These are phyloP conservation scores for Ostrea denselamellosa DNA, from an alignment of 1,140 invertebrate species.

Conservation along the genomic window DNA sequence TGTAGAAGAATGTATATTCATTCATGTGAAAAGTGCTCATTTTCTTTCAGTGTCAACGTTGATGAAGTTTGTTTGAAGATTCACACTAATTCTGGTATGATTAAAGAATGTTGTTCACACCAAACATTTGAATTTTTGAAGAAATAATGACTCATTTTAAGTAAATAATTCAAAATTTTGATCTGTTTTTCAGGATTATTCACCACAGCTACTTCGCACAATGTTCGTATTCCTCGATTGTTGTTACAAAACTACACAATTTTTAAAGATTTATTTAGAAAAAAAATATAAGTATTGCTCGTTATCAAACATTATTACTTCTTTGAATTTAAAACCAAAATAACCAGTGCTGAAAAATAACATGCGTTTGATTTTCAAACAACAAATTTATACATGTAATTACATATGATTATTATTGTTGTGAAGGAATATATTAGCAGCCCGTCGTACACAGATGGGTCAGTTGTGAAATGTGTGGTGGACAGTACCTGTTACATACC, in stretches of 20 bases:
- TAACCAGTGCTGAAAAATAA: too few species aligned
- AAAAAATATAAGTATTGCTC: too few species aligned
- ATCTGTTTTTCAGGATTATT: neutral
- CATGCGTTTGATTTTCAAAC: too few species aligned
- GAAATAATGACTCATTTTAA: too few species aligned
- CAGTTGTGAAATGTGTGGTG: neutral
- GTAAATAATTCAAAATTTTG: too few species aligned
- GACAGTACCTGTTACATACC: neutral
- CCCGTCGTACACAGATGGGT: neutral
- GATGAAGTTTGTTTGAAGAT: conserved; percentile 29
- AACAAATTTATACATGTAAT: neutral
- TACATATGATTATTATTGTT: neutral
- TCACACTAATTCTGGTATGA: neutral
- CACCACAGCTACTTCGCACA: neutral
- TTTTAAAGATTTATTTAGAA: too few species aligned
- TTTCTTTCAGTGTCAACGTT: neutral
- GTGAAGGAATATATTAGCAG: neutral
- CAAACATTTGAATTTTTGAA: too few species aligned
- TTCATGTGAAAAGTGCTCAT: neutral
- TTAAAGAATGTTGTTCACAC: neutral
- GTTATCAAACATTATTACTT: too few species aligned
- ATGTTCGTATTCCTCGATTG: neutral
- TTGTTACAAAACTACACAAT: too few species aligned
- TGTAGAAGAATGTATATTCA: too few species aligned
- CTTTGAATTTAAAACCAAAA: too few species aligned